Percentiles rank a stretch among this genome's conserved stretches.
Conservation (phyloP, 1,140 invertebrate genomes). For the Wiebesia pumilae region DNA sequence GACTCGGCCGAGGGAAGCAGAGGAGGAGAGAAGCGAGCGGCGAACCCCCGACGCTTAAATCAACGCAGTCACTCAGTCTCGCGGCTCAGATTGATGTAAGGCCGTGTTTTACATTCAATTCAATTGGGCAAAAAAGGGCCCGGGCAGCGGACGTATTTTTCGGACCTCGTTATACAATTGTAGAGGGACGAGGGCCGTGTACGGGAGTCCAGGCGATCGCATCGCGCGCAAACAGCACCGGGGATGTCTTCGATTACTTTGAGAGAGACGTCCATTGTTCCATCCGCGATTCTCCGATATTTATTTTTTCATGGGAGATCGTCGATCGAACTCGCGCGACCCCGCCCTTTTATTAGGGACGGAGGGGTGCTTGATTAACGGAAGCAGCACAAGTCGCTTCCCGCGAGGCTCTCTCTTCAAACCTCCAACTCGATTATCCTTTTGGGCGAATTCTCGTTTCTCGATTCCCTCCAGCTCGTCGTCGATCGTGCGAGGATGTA, state of each 20-base stretch:
- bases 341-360: too few species aligned
- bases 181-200: background rate
- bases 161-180: slow-evolving; percentile 48
- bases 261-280: slow-evolving; percentile 52
- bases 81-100: slow-evolving; percentile 74
- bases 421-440: too few species aligned
- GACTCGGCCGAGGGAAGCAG: too few species aligned
- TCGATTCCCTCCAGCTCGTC: too few species aligned
- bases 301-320: background rate
- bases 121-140: slow-evolving; percentile 49
- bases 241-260: slow-evolving; percentile 52
- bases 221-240: slow-evolving; percentile 36
- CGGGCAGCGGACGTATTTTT: slow-evolving; percentile 5
- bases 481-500: too few species aligned
- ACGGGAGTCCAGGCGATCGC: slow-evolving; percentile 2
- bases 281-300: background rate
- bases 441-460: too few species aligned
- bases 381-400: too few species aligned
- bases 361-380: too few species aligned
- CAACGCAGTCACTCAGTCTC: slow-evolving; percentile 71
- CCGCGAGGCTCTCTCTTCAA: too few species aligned
- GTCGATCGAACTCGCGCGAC: background rate
- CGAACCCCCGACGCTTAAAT: slow-evolving; percentile 68
- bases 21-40: slow-evolving; percentile 52
- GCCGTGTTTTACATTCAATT: slow-evolving; percentile 73